These are phyloP conservation scores for Coreius guichenoti DNA, from an alignment of 2,797 vertebrate species.

Conservation along the genomic window DNA sequence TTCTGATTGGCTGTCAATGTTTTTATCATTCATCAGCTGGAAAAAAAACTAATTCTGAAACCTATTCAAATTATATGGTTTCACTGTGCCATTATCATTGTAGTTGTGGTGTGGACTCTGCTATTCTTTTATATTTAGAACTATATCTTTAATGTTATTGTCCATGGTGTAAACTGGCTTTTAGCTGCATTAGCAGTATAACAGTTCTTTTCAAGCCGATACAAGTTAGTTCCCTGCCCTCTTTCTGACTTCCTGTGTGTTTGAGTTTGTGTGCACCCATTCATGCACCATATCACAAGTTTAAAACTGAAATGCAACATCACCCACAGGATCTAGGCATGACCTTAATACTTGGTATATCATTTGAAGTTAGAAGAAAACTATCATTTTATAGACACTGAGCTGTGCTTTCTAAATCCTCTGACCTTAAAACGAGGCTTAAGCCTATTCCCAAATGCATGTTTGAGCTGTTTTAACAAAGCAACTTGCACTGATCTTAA, in stretches of 20 bases:
- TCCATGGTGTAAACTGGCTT: not conserved
- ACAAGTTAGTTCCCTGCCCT: not conserved
- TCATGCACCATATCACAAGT: conserved; percentile 2
- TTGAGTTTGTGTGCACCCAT: not conserved
- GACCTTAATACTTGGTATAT: not conserved
- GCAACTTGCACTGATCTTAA: no score
- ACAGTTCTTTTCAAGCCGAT: not conserved
- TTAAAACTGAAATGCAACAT: not conserved
- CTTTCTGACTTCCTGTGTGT: conserved; percentile 1
- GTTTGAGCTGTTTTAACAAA: no score
- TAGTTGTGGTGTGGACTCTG: no score
- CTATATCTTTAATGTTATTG: no score
- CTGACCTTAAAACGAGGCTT: not conserved
- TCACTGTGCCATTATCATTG: not conserved
- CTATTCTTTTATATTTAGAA: not conserved
- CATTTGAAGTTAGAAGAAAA: not conserved
- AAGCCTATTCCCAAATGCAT: no score
- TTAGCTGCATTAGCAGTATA: not conserved
- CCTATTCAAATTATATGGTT: not conserved
- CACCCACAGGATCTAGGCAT: not conserved
- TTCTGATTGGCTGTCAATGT: not conserved
- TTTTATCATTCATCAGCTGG: not conserved
- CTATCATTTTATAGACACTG: not conserved
- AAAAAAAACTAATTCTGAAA: not conserved
- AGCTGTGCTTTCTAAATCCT: not conserved